Conservation (phyloP, 2,113 vertebrate genomes). For the Tupaia chinensis region DNA sequence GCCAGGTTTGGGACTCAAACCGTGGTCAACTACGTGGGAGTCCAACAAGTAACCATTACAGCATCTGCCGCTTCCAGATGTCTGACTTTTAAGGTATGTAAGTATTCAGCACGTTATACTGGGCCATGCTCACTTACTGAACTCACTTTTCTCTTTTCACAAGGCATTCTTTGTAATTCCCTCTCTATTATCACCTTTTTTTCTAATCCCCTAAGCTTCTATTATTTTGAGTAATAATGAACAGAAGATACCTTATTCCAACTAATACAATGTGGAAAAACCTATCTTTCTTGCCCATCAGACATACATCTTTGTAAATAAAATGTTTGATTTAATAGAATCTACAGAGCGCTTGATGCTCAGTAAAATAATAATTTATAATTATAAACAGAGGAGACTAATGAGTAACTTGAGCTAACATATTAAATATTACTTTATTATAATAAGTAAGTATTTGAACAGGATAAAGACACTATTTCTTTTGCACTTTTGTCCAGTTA, state of each 20-base stretch:
- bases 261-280: background rate
- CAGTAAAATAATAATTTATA: constrained; percentile 1
- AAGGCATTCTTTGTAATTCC: background rate
- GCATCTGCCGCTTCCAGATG: too few relatives aligned
- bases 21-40: too few relatives aligned
- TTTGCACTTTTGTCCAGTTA: background rate
- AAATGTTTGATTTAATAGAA: background rate
- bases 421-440: background rate
- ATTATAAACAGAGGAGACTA: background rate
- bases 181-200: background rate
- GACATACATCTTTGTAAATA: background rate
- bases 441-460: background rate
- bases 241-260: background rate
- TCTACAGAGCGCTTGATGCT: background rate
- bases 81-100: too few relatives aligned
- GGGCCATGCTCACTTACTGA: background rate
- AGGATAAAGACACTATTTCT: background rate
- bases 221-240: background rate
- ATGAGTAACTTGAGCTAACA: background rate
- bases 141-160: background rate
- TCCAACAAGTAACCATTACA: too few relatives aligned
- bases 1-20: too few relatives aligned
- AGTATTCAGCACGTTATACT: too few relatives aligned
- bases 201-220: background rate
- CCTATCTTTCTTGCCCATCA: background rate